phyloP scores from a whole-genome alignment of 2,113 vertebrate species.

The Benitochromis conjunctus region DNA sequence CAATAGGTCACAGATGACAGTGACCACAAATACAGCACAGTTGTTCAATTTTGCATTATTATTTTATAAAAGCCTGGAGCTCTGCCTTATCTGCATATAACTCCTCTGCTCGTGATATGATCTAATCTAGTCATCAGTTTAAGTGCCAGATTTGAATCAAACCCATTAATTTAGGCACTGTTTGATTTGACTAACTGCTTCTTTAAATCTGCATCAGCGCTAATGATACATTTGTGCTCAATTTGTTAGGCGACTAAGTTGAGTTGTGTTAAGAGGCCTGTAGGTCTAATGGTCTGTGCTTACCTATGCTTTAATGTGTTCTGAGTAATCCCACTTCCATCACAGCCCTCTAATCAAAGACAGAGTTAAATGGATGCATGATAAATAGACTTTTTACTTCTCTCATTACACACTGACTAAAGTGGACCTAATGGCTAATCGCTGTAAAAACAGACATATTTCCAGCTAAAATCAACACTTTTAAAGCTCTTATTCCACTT shows the following conservation, averaged over 20 bases:
- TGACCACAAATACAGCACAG: background rate
- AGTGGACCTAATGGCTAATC: slow-evolving; percentile 3
- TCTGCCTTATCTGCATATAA: background rate
- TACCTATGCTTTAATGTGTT: slow-evolving; percentile 48
- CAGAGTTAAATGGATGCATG: slow-evolving; percentile 33
- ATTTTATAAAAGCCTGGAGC: background rate
- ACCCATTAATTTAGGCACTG: background rate
- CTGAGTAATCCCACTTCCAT: slow-evolving; percentile 50
- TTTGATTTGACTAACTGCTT: slow-evolving; percentile 27
- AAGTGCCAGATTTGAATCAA: slow-evolving; percentile 9
- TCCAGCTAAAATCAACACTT: background rate
- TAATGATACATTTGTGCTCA: slow-evolving; percentile 40
- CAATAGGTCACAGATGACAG: background rate
- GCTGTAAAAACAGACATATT: background rate
- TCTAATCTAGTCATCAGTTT: background rate
- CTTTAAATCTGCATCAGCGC: slow-evolving; percentile 6
- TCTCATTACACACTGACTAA: slow-evolving; percentile 4
- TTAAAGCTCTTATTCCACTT: background rate
- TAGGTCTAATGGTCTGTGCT: slow-evolving; percentile 37
- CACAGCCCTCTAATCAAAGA: slow-evolving; percentile 39
- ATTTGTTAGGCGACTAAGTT: slow-evolving; percentile 18
- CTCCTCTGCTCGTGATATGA: background rate
- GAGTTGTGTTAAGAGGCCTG: slow-evolving; percentile 39
- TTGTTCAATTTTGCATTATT: background rate
- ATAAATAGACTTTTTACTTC: slow-evolving; percentile 13